These are phyloP conservation scores for Himantopus leucocephalus DNA, from an alignment of 2,113 vertebrate genomes.

Conservation along the genomic window DNA sequence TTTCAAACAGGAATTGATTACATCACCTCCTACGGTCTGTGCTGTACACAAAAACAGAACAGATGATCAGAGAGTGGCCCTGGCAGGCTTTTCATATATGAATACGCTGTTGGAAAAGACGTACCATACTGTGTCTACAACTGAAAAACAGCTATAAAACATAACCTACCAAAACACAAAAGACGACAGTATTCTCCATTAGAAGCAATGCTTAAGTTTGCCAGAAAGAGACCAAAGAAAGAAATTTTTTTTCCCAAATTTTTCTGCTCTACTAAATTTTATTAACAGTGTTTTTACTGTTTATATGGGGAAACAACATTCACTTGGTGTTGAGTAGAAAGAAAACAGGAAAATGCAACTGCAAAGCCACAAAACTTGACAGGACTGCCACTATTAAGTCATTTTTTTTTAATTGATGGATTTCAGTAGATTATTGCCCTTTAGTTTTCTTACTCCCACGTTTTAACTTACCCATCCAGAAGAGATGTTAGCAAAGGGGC, in stretches of 20 bases:
- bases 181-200: not conserved
- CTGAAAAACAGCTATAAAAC: not conserved
- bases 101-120: not conserved
- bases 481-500: conserved; percentile 83
- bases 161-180: not conserved
- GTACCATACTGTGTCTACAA: not conserved
- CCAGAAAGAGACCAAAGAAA: not conserved
- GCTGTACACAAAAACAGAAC: not conserved
- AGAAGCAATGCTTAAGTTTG: not conserved
- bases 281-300: not conserved
- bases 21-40: not conserved
- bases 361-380: not conserved
- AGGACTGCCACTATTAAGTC: not conserved
- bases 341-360: not conserved
- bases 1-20: not conserved
- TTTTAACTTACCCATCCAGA: conserved; percentile 81
- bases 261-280: not conserved
- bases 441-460: not conserved
- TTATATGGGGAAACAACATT: not conserved
- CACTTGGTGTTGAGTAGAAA: not conserved
- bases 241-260: not conserved
- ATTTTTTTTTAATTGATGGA: not conserved
- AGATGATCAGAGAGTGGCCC: not conserved
- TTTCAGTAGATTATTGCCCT: not conserved
- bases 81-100: not conserved